Evolutionary conservation across 2,113 vertebrate genomes (phyloP).

Genomic region (Triplophysa rosa): DNA sequence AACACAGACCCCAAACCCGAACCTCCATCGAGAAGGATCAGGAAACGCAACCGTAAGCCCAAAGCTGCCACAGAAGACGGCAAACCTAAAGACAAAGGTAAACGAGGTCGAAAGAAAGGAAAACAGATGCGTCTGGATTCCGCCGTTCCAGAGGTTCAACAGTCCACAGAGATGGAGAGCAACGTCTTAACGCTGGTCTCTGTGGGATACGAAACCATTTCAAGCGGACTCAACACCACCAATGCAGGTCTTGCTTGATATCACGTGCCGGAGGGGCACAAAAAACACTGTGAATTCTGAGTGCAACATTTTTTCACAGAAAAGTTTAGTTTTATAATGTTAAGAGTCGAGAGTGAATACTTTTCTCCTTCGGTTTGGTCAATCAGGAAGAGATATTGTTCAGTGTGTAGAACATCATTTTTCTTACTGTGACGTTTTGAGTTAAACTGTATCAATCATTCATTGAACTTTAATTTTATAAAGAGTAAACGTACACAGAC

Average conservation of each 20-base stretch:
- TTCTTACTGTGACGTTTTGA: not conserved
- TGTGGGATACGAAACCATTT: slow-evolving; percentile 75
- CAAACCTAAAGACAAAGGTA: slow-evolving; percentile 61
- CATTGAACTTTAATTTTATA: not conserved
- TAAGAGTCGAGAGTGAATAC: slow-evolving; percentile 23
- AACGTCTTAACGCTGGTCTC: slow-evolving; percentile 75
- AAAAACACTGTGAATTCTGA: slow-evolving; percentile 8
- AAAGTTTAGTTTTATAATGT: slow-evolving; percentile 41
- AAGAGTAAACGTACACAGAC: slow-evolving; percentile 21
- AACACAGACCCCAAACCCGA: slow-evolving; percentile 66
- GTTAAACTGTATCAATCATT: not conserved
- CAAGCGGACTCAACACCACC: slow-evolving; percentile 61
- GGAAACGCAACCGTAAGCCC: slow-evolving; percentile 70
- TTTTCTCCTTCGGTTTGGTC: not conserved
- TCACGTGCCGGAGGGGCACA: not conserved
- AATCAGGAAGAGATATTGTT: slow-evolving; percentile 6
- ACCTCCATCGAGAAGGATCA: slow-evolving; percentile 60
- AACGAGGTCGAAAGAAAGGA: slow-evolving; percentile 64
- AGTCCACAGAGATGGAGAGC: slow-evolving; percentile 61
- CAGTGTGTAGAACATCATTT: not conserved
- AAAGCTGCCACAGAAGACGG: slow-evolving; percentile 45
- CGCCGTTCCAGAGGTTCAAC: slow-evolving; percentile 49
- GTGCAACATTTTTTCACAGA: slow-evolving; percentile 52
- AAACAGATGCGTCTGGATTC: slow-evolving; percentile 55
- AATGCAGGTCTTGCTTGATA: slow-evolving; percentile 54